These are phyloP conservation scores for Julus scandinavius DNA, from an alignment of 2,888 invertebrate genomes.

Conservation along the genomic window DNA sequence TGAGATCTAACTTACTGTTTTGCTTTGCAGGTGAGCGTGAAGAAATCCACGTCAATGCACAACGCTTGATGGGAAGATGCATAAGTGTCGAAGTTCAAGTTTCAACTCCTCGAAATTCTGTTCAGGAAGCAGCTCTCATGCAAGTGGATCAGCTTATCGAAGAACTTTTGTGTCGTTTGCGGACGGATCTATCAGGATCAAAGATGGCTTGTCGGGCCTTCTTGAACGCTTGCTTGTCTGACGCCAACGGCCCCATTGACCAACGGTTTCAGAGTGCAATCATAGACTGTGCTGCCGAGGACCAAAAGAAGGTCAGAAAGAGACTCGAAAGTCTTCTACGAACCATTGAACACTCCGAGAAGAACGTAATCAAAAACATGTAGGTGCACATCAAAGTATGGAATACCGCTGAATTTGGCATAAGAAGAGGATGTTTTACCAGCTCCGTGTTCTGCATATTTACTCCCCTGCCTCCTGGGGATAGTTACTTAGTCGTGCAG, in stretches of 20 bases:
- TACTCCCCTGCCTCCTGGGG: not conserved
- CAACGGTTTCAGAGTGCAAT: slow-evolving; percentile 65
- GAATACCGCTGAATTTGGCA: not conserved
- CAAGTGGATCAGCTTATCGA: slow-evolving; percentile 63
- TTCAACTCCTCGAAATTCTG: slow-evolving; percentile 65
- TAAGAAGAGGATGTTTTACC: not conserved
- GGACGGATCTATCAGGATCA: slow-evolving; percentile 60
- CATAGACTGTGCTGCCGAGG: slow-evolving; percentile 67
- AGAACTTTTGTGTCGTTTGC: slow-evolving; percentile 61
- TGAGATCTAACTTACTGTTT: not conserved
- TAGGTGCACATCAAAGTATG: not conserved
- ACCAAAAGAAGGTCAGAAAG: slow-evolving; percentile 66
- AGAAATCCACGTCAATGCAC: slow-evolving; percentile 66
- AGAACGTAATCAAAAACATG: slow-evolving; percentile 25
- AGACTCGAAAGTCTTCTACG: slow-evolving; percentile 59
- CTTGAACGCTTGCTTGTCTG: slow-evolving; percentile 66
- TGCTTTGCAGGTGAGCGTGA: slow-evolving; percentile 65
- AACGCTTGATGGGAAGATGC: slow-evolving; percentile 65
- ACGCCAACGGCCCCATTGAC: slow-evolving; percentile 65
- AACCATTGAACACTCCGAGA: slow-evolving; percentile 56
- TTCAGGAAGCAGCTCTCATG: slow-evolving; percentile 64
- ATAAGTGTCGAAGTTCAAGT: slow-evolving; percentile 65
- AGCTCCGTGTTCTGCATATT: not conserved
- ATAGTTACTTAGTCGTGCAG: not conserved
- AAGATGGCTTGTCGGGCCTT: slow-evolving; percentile 62